A percentile compares a stretch with the other conserved stretches of the same genome.
Evolutionary conservation across 2,888 invertebrate species (phyloP).

Genomic region (Drosophila conformis): DNA sequence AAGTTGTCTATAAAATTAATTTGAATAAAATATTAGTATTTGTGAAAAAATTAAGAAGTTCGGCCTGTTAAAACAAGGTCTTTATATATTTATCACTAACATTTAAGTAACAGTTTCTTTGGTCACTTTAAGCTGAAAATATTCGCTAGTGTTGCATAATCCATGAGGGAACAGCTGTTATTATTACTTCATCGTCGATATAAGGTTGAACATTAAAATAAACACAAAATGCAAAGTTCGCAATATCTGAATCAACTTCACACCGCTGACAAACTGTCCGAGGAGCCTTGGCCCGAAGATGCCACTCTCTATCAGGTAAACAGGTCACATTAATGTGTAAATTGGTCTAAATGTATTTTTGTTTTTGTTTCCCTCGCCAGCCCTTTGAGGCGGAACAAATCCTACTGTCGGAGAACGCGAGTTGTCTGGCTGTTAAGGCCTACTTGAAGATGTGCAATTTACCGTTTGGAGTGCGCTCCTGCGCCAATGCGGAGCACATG

Average conservation of each 20-base stretch:
- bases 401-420: slow-evolving; percentile 96
- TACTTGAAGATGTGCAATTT: slow-evolving; percentile 96
- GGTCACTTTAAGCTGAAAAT: neutral
- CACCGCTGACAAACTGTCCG: slow-evolving; percentile 86
- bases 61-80: neutral
- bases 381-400: slow-evolving; percentile 98
- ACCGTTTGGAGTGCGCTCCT: slow-evolving; percentile 91
- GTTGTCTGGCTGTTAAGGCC: slow-evolving; percentile 96
- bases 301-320: slow-evolving; percentile 89
- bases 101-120: slow-evolving; percentile 14
- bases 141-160: slow-evolving; percentile 26
- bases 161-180: slow-evolving; percentile 53
- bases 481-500: slow-evolving; percentile 98
- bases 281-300: slow-evolving; percentile 96
- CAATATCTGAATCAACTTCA: slow-evolving; percentile 81
- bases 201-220: slow-evolving; percentile 25
- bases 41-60: neutral
- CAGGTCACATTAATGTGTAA: neutral
- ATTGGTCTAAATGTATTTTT: neutral
- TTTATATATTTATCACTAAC: neutral
- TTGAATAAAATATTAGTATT: neutral
- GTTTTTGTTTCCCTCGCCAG: slow-evolving; percentile 77
- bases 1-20: neutral
- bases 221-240: slow-evolving; percentile 71
- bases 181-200: slow-evolving; percentile 72